Conservation (phyloP, 2,797 vertebrate genomes). For the Pachyuromys duprasi region DNA sequence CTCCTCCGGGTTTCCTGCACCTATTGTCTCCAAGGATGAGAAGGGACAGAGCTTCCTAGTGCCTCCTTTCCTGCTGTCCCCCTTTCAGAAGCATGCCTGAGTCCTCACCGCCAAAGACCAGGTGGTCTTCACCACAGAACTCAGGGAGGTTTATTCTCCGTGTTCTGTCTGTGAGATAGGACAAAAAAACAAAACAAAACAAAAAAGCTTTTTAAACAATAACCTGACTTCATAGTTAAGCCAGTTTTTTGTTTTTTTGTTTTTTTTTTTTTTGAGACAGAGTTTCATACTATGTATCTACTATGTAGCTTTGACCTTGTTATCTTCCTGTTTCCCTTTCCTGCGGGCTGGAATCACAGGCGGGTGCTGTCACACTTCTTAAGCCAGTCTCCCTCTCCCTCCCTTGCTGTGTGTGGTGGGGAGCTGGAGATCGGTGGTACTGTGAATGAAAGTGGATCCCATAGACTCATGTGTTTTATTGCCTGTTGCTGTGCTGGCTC, state of each 20-base stretch:
- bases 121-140: background rate
- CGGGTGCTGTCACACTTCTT: background rate
- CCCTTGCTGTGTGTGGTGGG: background rate
- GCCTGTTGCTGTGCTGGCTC: background rate
- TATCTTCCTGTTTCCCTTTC: background rate
- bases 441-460: background rate
- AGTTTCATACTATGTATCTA: background rate
- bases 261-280: background rate
- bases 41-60: background rate
- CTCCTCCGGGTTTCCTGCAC: background rate
- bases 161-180: background rate
- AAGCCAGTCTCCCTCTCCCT: background rate
- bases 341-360: background rate
- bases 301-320: background rate
- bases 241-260: background rate
- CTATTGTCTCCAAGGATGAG: background rate
- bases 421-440: too few relatives aligned
- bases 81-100: background rate
- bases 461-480: too few relatives aligned
- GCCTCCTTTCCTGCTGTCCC: background rate
- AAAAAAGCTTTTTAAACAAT: background rate
- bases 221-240: conserved; percentile 15
- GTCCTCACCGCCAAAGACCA: background rate
- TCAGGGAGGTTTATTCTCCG: background rate
- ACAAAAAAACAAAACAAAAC: background rate